Percentiles rank a stretch among this genome's conserved stretches.
These are phyloP conservation scores for Berghia stephanieae DNA, from an alignment of 1,140 invertebrate species.

Conservation along the genomic window DNA sequence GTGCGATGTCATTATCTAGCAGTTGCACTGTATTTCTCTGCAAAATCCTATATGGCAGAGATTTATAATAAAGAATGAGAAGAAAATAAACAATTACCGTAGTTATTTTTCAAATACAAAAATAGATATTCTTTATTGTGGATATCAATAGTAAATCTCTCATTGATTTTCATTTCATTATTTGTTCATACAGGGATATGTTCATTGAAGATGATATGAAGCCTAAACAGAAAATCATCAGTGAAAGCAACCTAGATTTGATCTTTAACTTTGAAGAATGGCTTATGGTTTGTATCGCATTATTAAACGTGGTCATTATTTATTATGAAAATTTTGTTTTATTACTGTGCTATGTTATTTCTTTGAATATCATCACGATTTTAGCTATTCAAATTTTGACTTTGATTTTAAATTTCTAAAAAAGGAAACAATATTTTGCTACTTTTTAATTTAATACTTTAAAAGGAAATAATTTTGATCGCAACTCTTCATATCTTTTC, in stretches of 20 bases:
- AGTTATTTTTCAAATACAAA: not conserved
- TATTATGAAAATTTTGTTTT: not conserved
- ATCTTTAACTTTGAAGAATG: constrained; percentile 64
- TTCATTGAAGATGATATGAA: constrained; percentile 62
- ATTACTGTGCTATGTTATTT: not conserved
- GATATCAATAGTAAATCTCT: not conserved
- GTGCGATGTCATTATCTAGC: too few species aligned
- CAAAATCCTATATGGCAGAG: not conserved
- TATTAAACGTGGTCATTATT: not conserved
- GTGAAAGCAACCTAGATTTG: constrained; percentile 61
- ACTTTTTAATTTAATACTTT: not conserved
- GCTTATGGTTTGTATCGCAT: constrained; percentile 35
- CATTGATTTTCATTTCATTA: constrained; percentile 21
- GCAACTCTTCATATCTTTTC: constrained; percentile 30
- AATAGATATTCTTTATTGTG: not conserved
- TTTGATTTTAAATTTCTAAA: not conserved
- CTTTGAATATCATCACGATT: not conserved
- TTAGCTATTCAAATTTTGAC: not conserved
- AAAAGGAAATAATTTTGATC: not conserved
- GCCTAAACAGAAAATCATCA: constrained; percentile 50
- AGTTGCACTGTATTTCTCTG: not conserved
- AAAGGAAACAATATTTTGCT: not conserved
- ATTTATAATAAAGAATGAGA: not conserved
- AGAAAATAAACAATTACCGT: not conserved
- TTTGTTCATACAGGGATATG: constrained; percentile 62